Evolutionary conservation across 2,888 invertebrate species (phyloP), one percentile per base, ranked within the genome.

Genomic region (Hylaea fasciaria): DNA sequence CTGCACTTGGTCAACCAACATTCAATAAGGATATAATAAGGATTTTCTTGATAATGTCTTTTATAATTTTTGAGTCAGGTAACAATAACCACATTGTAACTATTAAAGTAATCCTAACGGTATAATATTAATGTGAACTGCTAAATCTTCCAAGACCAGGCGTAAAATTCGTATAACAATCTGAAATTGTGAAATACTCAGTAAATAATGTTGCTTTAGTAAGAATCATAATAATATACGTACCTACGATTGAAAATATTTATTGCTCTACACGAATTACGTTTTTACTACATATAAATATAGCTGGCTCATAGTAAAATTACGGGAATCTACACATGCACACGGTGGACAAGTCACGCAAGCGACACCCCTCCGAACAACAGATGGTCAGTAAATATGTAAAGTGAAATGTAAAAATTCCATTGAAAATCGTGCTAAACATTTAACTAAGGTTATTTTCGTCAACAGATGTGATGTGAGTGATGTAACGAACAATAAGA

Each of bases 251-350:
- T n/a, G 7, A 32, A 32, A 32, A 32, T 32, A 32, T 32, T n/a
- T n/a, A 37, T 35, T 9, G 35, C 9, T 35, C 40, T 40, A 40
- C 13, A 40, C 13, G 22, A 13, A 37, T n/a, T 10, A 37, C 37
- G n/a, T 40, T 14, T 39, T n/a, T 5, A 12, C 14, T 14, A 14
- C 9, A 12, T 28, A 29, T 29, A 28, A 13, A 29, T 45, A 14
- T 40, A 40, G 14, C 12, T 40, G 28, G 7, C 45, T 28, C 28
- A 29, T 45, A 12, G 7, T 45, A 28, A n/a, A 45, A 45, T 45
- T 28, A 16, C 48, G 37, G 47, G 39, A 53, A 53, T 47, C 17
- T 13, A 39, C 47, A 48, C 41, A 52, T 17, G n/a, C n/a, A n/a
- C 41, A 41, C 17, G 14, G 28, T 37, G 37, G 35, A 39, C 37